Evolutionary conservation across 2,888 invertebrate genomes (phyloP), one percentile per base, ranked within the genome.

Genomic region (Miltochrista miniata): DNA sequence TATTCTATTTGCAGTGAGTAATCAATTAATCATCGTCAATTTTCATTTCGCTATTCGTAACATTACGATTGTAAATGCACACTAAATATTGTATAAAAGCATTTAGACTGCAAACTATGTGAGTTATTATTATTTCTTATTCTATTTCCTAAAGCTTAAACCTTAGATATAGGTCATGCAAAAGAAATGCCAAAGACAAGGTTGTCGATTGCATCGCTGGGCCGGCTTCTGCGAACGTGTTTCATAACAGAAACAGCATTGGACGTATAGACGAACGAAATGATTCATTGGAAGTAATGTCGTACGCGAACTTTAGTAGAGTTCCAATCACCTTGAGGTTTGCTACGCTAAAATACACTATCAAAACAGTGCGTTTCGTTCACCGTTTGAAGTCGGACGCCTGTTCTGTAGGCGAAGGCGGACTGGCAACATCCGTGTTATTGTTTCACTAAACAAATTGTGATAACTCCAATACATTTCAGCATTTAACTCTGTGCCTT

Each of bases 331-430:
- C 90, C 89, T 90, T 90, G 90, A 78, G 72, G 74, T 74, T 82
- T 72, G 77, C 79, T 83, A 85, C 87, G 86, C 84, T 87, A 85
- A 86, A 87, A 85, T 84, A 88, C 83, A 79, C 85, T 83, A 87
- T 87, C 87, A 87, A 88, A 90, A 90, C 90, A 90, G 90, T 90
- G 79, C 74, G 83, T 80, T 80, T 74, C 73, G 75, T 70, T 72
- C 76, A 64, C 51, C 72, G 83, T 66, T 64, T 54, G 59, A 68
- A 67, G 81, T 55, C 74, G 74, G 83, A 87, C 87, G 89, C 61
- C 56, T 60, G 72, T 56, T 48, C 53, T 52, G 54, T 64, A 56
- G 54, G 54, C 68, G 64, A 59, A 56, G 54, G 54, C 68, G 64
- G 60, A 55, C 59, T 40, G 45, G 39, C 56, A 50, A 47, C 57